Conservation (phyloP, 2,888 invertebrate genomes). For the Catotricha subobsoleta region DNA sequence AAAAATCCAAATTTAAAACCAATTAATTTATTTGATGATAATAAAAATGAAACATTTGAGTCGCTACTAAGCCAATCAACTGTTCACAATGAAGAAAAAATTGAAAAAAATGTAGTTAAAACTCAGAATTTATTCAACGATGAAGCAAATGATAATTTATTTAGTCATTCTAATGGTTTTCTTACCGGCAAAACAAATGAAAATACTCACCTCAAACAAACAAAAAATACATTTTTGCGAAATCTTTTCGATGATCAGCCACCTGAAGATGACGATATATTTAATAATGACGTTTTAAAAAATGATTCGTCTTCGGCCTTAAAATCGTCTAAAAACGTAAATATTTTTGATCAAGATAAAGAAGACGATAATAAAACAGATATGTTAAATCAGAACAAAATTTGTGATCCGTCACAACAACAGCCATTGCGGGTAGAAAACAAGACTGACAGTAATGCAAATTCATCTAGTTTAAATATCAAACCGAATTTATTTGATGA, state of each 20-base stretch:
- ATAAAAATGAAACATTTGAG: not conserved
- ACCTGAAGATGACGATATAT: slow-evolving; percentile 10
- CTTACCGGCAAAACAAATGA: slow-evolving; percentile 17
- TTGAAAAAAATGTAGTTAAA: slow-evolving; percentile 24
- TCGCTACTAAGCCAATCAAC: not conserved
- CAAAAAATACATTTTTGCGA: not conserved
- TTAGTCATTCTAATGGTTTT: slow-evolving; percentile 12
- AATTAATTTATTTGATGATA: not conserved
- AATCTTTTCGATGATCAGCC: slow-evolving; percentile 13
- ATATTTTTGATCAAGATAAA: too few relatives aligned
- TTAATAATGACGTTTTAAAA: not conserved
- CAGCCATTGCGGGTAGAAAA: too few relatives aligned
- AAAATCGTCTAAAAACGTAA: not conserved
- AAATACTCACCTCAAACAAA: slow-evolving; percentile 11
- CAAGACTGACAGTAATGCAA: too few relatives aligned
- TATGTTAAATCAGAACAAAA: too few relatives aligned
- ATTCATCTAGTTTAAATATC: too few relatives aligned
- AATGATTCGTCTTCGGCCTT: not conserved
- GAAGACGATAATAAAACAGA: too few relatives aligned
- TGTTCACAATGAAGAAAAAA: not conserved
- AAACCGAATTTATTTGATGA: too few relatives aligned
- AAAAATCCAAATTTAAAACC: too few relatives aligned
- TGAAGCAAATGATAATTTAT: slow-evolving; percentile 19
- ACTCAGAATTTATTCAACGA: slow-evolving; percentile 24
- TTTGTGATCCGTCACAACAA: too few relatives aligned